A percentile compares a stretch with the other conserved stretches of the same genome.
Conservation (phyloP, 1,140 invertebrate species). For the Drosophila nebulosa region DNA sequence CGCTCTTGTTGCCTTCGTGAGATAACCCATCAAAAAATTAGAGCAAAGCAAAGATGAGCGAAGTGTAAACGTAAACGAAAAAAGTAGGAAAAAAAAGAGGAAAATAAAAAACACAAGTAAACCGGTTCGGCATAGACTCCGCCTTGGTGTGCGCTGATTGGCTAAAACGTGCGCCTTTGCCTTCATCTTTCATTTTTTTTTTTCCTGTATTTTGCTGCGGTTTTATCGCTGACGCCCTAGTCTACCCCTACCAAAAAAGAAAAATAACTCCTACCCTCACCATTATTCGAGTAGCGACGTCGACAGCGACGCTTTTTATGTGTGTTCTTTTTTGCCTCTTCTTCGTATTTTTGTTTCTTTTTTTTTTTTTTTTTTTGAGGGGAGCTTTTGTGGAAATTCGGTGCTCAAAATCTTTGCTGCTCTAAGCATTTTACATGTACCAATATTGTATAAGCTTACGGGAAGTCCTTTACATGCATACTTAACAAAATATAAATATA, state of each 20-base stretch:
- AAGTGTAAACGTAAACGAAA: conserved; percentile 75
- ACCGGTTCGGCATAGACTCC: conserved; percentile 79
- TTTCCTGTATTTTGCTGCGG: conserved; percentile 49
- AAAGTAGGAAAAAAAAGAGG: conserved; percentile 40
- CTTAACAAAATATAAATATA: neutral
- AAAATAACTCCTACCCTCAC: neutral
- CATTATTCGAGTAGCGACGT: neutral
- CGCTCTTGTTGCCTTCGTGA: conserved; percentile 48
- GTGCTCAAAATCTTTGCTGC: conserved; percentile 61
- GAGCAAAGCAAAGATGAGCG: conserved; percentile 76
- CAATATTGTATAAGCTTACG: neutral
- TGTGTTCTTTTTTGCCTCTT: neutral
- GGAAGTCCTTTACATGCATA: neutral
- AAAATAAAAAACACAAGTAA: conserved; percentile 71
- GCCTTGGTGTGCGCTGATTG: conserved; percentile 76
- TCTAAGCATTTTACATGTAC: conserved; percentile 36
- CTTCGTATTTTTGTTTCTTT: neutral
- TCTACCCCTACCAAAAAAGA: neutral
- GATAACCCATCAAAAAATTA: conserved; percentile 75
- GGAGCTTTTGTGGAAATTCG: conserved; percentile 54
- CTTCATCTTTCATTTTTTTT: conserved; percentile 65
- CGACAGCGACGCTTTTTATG: conserved; percentile 32
- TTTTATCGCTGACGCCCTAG: conserved; percentile 35
- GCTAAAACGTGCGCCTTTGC: conserved; percentile 69
- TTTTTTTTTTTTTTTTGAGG: neutral